These are phyloP conservation scores for Siderastrea siderea DNA, from an alignment of 92 coral and sea anemone species.

Conservation along the genomic window DNA sequence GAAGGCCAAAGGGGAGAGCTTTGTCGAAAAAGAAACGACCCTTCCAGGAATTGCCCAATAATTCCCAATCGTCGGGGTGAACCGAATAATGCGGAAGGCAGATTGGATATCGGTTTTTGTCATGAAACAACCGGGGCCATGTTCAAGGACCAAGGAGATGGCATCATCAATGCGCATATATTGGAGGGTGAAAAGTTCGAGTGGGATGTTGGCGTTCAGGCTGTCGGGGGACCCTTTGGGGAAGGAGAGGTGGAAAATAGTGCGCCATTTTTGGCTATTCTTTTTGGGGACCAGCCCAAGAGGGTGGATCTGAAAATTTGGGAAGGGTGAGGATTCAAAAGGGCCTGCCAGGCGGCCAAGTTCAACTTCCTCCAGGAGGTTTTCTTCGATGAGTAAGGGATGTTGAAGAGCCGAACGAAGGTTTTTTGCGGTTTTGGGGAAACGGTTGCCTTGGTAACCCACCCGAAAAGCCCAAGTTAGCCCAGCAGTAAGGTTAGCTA, in stretches of 20 bases:
- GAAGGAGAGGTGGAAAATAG: conserved; percentile 29
- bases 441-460: neutral
- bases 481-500: neutral
- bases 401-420: neutral
- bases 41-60: neutral
- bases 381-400: neutral
- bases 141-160: neutral
- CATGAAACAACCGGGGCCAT: conserved; percentile 33
- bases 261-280: conserved; percentile 17
- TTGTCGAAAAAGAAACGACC: neutral
- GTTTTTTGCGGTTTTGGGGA: neutral
- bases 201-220: neutral
- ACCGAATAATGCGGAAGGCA: conserved; percentile 20
- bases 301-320: conserved; percentile 21
- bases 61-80: no score
- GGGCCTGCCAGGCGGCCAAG: conserved; percentile 18
- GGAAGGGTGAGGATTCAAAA: conserved; percentile 37
- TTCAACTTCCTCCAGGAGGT: conserved; percentile 9
- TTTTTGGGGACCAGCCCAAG: conserved; percentile 31
- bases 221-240: conserved; percentile 17
- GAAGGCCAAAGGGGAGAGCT: conserved; percentile 5
- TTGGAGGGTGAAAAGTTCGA: neutral
- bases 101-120: conserved; percentile 70
- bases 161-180: neutral
- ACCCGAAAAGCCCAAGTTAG: neutral